A percentile compares a stretch with the other conserved stretches of the same genome.
Conservation (phyloP, 2,888 invertebrate genomes). For the Cosmia pyralina region DNA sequence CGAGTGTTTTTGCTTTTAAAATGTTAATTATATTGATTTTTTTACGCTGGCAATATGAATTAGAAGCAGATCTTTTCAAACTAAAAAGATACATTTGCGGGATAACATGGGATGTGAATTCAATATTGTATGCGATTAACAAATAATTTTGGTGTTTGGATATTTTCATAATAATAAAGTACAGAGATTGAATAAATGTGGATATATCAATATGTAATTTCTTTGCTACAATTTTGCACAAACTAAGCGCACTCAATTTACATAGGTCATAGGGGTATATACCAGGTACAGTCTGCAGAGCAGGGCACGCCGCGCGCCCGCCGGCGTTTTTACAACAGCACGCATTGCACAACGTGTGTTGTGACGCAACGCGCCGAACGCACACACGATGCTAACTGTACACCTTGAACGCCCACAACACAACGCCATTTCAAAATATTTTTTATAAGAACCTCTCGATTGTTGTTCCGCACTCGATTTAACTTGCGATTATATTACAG, state of each 20-base stretch:
- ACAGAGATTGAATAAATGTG: not conserved
- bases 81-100: slow-evolving; percentile 6
- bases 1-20: slow-evolving; percentile 62
- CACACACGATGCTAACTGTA: slow-evolving; percentile 63
- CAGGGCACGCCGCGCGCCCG: slow-evolving; percentile 51
- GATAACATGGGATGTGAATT: slow-evolving; percentile 25
- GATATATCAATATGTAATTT: slow-evolving; percentile 3
- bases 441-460: slow-evolving; percentile 60
- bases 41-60: slow-evolving; percentile 25
- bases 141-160: not conserved
- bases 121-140: too few relatives aligned
- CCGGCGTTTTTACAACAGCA: slow-evolving; percentile 66
- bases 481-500: slow-evolving; percentile 54
- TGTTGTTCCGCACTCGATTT: slow-evolving; percentile 64
- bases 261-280: slow-evolving; percentile 18
- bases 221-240: slow-evolving; percentile 3
- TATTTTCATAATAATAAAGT: slow-evolving; percentile 8
- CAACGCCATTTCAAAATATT: slow-evolving; percentile 66
- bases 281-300: slow-evolving; percentile 19
- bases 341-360: slow-evolving; percentile 63
- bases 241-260: not conserved
- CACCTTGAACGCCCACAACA: slow-evolving; percentile 70
- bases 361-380: slow-evolving; percentile 67
- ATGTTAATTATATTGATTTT: slow-evolving; percentile 57
- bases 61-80: slow-evolving; percentile 27